Evolutionary conservation across 2,113 vertebrate genomes (phyloP), one percentile per base, ranked within the genome.

Genomic region (Thunnus thynnus): DNA sequence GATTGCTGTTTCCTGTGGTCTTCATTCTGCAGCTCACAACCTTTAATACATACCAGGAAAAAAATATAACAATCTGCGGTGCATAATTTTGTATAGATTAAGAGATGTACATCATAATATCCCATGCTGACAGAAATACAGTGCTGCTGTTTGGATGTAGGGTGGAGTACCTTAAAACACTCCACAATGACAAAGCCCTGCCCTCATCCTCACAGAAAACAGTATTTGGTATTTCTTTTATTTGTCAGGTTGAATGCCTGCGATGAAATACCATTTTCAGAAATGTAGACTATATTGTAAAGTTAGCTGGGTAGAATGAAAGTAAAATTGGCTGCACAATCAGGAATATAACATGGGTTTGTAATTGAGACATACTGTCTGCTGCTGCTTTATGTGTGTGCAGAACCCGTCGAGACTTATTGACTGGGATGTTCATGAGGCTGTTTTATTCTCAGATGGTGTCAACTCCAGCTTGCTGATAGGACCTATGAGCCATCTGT

Each of bases 141-240:
- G 60, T n/a, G 22, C 3, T 44, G 0, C 14, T 44, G 56, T 48
- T 30, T 67, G 71, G 57, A 72, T 80, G 47, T 69, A n/a, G 54
- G 56, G 30, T 77, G 88, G 92, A 9, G 48, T 41, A 86, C 93
- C 93, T 94, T 94, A 93, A 94, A 81, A 85, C 17, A 17, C 70
- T 74, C 61, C 73, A 83, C 88, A 88, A 83, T 84, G 89, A 88
- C 83, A 91, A 92, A 93, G 88, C 93, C 94, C 92, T 90, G 88
- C 92, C 94, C 87, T 93, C 92, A 77, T 88, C 82, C 54, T 81
- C 82, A 87, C 76, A 76, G 70, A 75, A 30, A 77, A 87, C 89
- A 85, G 78, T 82, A 74, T 86, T 90, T 86, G 76, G 76, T 79
- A 68, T 89, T 85, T 89, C 51, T 90, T 72, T 64, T 72, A 84